Evolutionary conservation across 2,113 vertebrate species (phyloP).

Genomic region (Onychostruthus taczanowskii): DNA sequence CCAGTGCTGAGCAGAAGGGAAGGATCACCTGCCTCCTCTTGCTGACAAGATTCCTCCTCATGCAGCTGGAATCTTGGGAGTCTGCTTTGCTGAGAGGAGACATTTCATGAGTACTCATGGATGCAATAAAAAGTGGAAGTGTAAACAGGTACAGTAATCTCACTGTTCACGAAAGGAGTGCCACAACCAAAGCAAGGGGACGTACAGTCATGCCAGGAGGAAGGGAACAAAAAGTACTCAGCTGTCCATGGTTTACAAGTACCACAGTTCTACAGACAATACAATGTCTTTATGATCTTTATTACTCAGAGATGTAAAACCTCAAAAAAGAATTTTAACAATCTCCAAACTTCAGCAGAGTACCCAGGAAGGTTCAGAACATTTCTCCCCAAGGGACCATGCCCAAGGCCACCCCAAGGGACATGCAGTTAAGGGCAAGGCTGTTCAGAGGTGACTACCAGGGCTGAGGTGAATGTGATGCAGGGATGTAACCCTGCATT

Average conservation of each 20-base stretch:
- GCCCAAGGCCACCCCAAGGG: neutral
- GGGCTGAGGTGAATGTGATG: fast-evolving
- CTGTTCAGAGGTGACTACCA: neutral
- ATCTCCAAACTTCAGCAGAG: neutral
- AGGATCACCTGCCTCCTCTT: neutral
- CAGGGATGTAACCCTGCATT: neutral
- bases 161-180: neutral
- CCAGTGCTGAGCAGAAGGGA: neutral
- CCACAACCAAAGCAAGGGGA: neutral
- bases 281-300: neutral
- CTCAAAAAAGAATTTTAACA: neutral
- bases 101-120: neutral
- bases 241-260: neutral
- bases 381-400: no score
- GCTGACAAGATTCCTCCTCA: neutral
- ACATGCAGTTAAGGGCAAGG: neutral
- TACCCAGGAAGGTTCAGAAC: neutral
- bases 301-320: neutral
- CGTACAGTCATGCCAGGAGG: neutral
- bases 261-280: neutral
- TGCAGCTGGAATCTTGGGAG: neutral
- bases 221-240: neutral
- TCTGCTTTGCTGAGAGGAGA: neutral
- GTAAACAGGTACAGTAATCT: neutral
- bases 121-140: neutral